Evolutionary conservation across 2,888 invertebrate genomes (phyloP), one percentile per base, ranked within the genome.

Genomic region (Meteorus colon): DNA sequence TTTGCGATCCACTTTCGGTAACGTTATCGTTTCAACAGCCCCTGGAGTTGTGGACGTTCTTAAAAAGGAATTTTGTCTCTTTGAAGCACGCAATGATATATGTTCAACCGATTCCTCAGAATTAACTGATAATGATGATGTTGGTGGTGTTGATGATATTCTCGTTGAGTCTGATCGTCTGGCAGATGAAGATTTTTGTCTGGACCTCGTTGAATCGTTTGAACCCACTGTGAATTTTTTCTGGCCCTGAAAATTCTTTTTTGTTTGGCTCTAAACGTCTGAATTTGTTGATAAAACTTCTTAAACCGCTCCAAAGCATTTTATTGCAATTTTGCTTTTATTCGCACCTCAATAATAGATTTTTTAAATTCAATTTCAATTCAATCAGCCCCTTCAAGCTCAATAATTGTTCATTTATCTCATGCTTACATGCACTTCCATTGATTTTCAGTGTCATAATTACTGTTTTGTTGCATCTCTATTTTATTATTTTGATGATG

Each of bases 181-280:
- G 34, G 27, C 48, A 24, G 16, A 69, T 37, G 41, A 41, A 2
- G 8, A 74, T 82, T 89, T 89, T 82, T 84, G 82, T 82, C 82
- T 84, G 19, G 88, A 87, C 65, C 86, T 84, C 76, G 86, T 82
- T 14, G 67, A 87, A 83, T 79, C 86, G 87, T 62, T 85, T 79
- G 82, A 72, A 75, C 75, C 81, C 66, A 83, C 79, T 34, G 83
- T 78, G 10, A 87, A 79, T 79, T 84, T 83, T 81, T 86, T 88
- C 80, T 75, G 80, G 68, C 84, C 86, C 89, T 89, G 88, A 85
- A 89, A 89, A 83, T 79, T 79, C 78, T 81, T 55, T 55, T 82
- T 66, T 31, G 70, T 76, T 80, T 66, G 77, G 75, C 74, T 80
- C 78, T 78, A 78, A 77, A 78, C 48, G 75, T 76, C 72, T 76